Percentiles rank a stretch among this genome's conserved stretches.
Evolutionary conservation across 2,888 invertebrate species (phyloP).

Genomic region (Drosophila heteroneura): DNA sequence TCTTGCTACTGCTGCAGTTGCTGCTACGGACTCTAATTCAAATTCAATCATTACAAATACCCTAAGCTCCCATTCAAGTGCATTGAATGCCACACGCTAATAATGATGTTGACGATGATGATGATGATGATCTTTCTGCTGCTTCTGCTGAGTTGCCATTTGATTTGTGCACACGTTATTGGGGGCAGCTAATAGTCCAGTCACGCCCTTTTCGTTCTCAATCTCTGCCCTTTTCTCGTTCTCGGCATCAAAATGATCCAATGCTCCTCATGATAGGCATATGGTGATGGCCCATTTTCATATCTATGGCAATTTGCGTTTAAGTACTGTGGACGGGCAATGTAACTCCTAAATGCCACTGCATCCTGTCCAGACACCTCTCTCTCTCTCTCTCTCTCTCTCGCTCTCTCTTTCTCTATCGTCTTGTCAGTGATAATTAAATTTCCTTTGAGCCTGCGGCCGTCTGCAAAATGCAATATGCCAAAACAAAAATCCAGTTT

Average conservation of each 20-base stretch:
- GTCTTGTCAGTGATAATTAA: constrained; percentile 53
- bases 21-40: constrained; percentile 62
- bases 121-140: constrained; percentile 20
- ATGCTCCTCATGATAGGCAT: constrained; percentile 4
- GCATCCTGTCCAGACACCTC: constrained; percentile 15
- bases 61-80: constrained; percentile 65
- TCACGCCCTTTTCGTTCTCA: constrained; percentile 13
- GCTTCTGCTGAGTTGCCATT: constrained; percentile 42
- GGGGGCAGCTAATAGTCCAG: constrained; percentile 58
- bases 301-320: constrained; percentile 39
- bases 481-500: constrained; percentile 30
- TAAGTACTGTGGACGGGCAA: constrained; percentile 21
- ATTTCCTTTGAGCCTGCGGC: constrained; percentile 43
- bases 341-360: constrained; percentile 23
- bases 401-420: not conserved
- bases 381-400: not conserved
- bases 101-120: constrained; percentile 10
- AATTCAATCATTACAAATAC: constrained; percentile 76
- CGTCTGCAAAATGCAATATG: constrained; percentile 42
- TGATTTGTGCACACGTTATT: constrained; percentile 35
- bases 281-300: constrained; percentile 3
- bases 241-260: constrained; percentile 18
- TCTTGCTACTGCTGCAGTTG: constrained; percentile 1
- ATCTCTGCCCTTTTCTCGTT: constrained; percentile 5
- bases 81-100: constrained; percentile 31